phyloP scores from a whole-genome alignment of 2,888 invertebrate genomes.

The Melanchra persicariae region DNA sequence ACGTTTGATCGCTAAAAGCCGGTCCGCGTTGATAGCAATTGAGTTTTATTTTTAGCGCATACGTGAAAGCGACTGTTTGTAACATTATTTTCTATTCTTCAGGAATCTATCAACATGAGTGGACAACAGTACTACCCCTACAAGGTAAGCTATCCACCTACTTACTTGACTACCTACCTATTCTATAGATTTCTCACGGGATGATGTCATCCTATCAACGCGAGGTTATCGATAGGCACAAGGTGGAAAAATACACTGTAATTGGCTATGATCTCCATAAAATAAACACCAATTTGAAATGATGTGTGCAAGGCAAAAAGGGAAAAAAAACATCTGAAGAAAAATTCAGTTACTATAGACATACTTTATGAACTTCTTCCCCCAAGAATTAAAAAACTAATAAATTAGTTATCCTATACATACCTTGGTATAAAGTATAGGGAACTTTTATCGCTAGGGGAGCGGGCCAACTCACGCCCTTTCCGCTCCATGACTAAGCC shows the following conservation, averaged over 20 bases:
- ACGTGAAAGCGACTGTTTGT: constrained; percentile 71
- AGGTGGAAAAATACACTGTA: constrained; percentile 31
- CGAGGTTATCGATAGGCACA: constrained; percentile 60
- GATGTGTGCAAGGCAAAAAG: not conserved
- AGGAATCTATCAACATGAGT: constrained; percentile 91
- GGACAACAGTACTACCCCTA: constrained; percentile 96
- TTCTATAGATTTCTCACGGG: constrained; percentile 81
- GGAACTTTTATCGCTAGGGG: constrained; percentile 22
- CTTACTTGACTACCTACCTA: constrained; percentile 64
- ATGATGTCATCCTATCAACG: constrained; percentile 87
- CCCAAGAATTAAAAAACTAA: constrained; percentile 18
- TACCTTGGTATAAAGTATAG: not conserved
- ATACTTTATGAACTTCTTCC: constrained; percentile 1
- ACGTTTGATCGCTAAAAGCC: constrained; percentile 74
- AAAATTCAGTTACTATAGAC: not conserved
- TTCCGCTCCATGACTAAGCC: constrained; percentile 44
- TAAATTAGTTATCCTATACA: too few relatives aligned
- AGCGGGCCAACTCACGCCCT: constrained; percentile 53
- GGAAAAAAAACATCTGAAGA: constrained; percentile 2
- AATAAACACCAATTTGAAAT: not conserved
- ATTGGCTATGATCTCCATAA: constrained; percentile 24
- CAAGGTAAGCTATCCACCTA: constrained; percentile 92
- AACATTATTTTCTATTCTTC: constrained; percentile 75
- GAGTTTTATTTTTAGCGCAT: constrained; percentile 81
- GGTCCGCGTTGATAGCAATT: constrained; percentile 76